Percentiles rank a stretch among this genome's conserved stretches.
phyloP scores from a whole-genome alignment of 2,797 vertebrate species.

The Chrosomus eos region DNA sequence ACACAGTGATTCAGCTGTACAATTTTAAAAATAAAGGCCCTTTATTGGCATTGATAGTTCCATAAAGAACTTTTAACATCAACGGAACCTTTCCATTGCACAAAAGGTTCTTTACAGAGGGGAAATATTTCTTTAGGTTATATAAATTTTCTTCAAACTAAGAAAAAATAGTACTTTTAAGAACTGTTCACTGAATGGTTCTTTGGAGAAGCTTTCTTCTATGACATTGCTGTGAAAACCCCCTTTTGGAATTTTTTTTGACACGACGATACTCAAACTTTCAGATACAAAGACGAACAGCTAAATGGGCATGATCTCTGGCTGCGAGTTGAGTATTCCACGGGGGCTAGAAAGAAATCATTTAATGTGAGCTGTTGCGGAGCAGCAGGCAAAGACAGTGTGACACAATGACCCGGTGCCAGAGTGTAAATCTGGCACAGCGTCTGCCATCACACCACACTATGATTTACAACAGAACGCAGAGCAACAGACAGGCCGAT shows the following conservation, averaged over 20 bases:
- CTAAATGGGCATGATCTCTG: conserved; percentile 7
- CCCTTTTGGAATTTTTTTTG: not conserved
- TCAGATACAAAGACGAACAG: conserved; percentile 38
- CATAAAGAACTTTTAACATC: not conserved
- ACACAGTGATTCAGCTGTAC: conserved; percentile 28
- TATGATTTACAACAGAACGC: conserved; percentile 53
- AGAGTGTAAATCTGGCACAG: conserved; percentile 59
- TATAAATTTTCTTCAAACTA: not conserved
- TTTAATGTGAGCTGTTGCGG: conserved; percentile 48
- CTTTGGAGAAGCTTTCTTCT: not conserved
- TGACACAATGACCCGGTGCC: conserved; percentile 52
- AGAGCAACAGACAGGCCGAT: conserved; percentile 55
- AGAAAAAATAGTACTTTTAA: not conserved
- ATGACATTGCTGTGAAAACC: not conserved
- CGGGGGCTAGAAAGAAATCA: conserved; percentile 40
- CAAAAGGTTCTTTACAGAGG: not conserved
- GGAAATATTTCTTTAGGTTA: not conserved
- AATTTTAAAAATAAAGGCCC: not conserved
- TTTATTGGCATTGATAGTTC: not conserved
- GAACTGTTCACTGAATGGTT: not conserved
- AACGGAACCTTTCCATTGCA: not conserved
- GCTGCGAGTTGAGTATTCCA: conserved; percentile 35
- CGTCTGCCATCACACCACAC: conserved; percentile 38
- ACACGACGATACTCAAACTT: conserved; percentile 35
- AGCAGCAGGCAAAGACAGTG: conserved; percentile 52